Conservation (phyloP, 2,797 vertebrate species). For the Sphaeramia orbicularis region DNA sequence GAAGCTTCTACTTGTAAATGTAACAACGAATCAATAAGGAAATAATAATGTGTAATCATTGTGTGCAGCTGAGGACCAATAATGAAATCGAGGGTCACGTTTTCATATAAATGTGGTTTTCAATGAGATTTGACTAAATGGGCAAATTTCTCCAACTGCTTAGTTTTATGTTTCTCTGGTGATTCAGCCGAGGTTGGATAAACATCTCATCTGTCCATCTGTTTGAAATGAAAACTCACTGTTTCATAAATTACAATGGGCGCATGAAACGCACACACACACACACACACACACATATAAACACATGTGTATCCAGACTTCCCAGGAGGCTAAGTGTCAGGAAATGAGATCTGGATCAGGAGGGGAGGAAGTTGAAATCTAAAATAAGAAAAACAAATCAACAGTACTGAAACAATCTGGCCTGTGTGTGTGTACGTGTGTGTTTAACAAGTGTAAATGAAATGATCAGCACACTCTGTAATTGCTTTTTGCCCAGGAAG, state of each 20-base stretch:
- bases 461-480: slow-evolving; percentile 8
- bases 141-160: neutral
- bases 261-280: slow-evolving; percentile 14
- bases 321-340: slow-evolving; percentile 36
- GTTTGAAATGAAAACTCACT: slow-evolving; percentile 33
- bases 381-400: slow-evolving; percentile 42
- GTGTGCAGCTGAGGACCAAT: neutral
- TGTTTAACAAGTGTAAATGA: slow-evolving; percentile 29
- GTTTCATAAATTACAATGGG: slow-evolving; percentile 2
- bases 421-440: slow-evolving; percentile 33
- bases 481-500: slow-evolving; percentile 15
- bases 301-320: slow-evolving; percentile 57
- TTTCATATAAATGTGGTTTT: neutral
- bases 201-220: slow-evolving; percentile 25
- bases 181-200: slow-evolving; percentile 1
- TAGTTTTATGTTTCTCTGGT: slow-evolving; percentile 22
- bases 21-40: too few species aligned
- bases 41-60: too few species aligned
- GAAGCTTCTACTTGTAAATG: too few species aligned
- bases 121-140: neutral
- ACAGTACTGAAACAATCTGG: slow-evolving; percentile 38
- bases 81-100: neutral
- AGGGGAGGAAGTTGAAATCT: slow-evolving; percentile 42
- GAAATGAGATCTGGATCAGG: slow-evolving; percentile 42
- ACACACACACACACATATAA: slow-evolving; percentile 16